Conservation (phyloP, 2,113 vertebrate species). For the Morone chrysops region DNA sequence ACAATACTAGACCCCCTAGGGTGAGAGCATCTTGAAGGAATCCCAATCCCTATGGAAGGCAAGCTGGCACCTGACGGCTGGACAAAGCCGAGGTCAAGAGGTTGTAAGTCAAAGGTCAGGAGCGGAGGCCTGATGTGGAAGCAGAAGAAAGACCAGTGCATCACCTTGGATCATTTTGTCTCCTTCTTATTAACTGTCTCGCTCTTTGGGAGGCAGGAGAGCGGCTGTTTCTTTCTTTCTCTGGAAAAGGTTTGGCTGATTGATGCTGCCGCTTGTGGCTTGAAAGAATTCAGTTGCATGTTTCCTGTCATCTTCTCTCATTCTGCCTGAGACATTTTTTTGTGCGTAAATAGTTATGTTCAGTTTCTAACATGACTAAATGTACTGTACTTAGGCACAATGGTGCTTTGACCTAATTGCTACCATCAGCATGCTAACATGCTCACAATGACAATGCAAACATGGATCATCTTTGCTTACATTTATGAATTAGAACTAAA, state of each 20-base stretch:
- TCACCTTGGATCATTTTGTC: conserved; percentile 43
- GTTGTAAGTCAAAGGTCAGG: conserved; percentile 68
- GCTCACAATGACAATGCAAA: not conserved
- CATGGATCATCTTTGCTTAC: no score
- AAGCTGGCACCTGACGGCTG: conserved; percentile 73
- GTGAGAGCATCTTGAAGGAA: conserved; percentile 62
- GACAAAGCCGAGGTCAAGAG: conserved; percentile 72
- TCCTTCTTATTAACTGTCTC: conserved; percentile 39
- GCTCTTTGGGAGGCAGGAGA: conserved; percentile 16
- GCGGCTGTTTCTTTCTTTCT: conserved; percentile 39
- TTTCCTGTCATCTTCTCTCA: not conserved
- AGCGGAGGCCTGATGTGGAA: conserved; percentile 46
- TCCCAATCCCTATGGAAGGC: conserved; percentile 52
- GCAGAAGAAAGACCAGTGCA: conserved; percentile 40
- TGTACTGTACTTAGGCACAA: no score
- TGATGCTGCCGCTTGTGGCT: not conserved
- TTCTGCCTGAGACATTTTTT: not conserved
- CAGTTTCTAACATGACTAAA: no score
- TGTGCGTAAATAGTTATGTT: not conserved
- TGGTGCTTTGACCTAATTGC: not conserved
- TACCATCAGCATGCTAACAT: not conserved
- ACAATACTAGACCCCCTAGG: conserved; percentile 49
- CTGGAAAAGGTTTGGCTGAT: conserved; percentile 5
- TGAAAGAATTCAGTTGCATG: not conserved
- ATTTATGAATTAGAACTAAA: no score